These are phyloP conservation scores for Sanderia malayensis DNA, from an alignment of 30 jellyfish, hydroid and myxozoan genomes.

Conservation along the genomic window DNA sequence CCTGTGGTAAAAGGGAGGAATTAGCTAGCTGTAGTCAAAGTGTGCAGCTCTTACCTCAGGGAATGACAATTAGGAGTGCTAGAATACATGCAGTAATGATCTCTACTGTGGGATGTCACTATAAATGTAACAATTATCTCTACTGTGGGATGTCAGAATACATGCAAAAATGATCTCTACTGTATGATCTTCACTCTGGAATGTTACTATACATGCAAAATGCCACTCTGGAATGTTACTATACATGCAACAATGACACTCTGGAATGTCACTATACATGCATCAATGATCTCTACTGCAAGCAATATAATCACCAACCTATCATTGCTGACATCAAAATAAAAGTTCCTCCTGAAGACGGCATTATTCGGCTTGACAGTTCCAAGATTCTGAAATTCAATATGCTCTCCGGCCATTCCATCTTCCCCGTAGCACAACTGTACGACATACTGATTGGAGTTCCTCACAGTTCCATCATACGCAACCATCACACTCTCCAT, in stretches of 20 bases:
- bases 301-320: slow-evolving; percentile 39
- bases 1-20: slow-evolving; percentile 36
- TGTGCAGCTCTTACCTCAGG: no score
- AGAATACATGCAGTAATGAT: no score
- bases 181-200: no score
- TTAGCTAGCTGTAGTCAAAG: no score
- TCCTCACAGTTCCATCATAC: slow-evolving; percentile 97
- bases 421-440: slow-evolving; percentile 98
- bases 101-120: no score
- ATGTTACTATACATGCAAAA: no score
- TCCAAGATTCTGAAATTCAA: slow-evolving; percentile 81
- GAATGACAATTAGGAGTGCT: no score
- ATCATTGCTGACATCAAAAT: slow-evolving; percentile 92
- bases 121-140: no score
- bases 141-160: no score
- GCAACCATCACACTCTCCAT: slow-evolving; percentile 99
- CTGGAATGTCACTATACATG: not conserved
- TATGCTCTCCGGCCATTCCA: slow-evolving; percentile 99
- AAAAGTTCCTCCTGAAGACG: slow-evolving; percentile 71
- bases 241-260: no score
- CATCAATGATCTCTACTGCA: not conserved
- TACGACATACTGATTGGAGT: slow-evolving; percentile 89
- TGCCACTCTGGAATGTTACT: no score
- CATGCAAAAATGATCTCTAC: no score
- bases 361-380: slow-evolving; percentile 82